Percentiles rank a stretch among this genome's conserved stretches.
Evolutionary conservation across 1,140 invertebrate species (phyloP).

Genomic region (Triops longicaudatus): DNA sequence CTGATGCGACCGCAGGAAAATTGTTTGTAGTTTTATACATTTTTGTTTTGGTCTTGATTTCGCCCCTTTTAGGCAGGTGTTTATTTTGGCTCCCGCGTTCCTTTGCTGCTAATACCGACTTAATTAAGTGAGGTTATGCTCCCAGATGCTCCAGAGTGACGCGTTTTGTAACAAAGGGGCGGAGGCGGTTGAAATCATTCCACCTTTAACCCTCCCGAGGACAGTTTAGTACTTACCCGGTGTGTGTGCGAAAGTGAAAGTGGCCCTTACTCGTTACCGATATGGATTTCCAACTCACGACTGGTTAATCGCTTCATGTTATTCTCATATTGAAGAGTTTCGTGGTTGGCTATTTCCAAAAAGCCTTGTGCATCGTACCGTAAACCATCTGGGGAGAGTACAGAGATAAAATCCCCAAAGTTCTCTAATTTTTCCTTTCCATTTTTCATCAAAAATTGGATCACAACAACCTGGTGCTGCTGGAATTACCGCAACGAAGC

Average conservation of each 20-base stretch:
- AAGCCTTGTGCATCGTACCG: background rate
- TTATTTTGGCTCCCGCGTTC: background rate
- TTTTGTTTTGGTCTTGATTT: background rate
- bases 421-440: too few relatives aligned
- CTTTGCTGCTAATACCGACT: background rate
- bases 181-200: background rate
- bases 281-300: background rate
- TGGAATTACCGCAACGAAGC: background rate
- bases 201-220: constrained; percentile 13
- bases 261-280: background rate
- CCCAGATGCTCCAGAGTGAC: constrained; percentile 5
- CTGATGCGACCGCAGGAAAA: background rate
- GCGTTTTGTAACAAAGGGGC: constrained; percentile 6
- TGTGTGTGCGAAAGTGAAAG: constrained; percentile 6
- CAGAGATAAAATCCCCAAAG: too few relatives aligned
- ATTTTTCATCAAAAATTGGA: background rate
- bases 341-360: background rate
- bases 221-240: background rate
- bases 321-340: background rate
- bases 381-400: background rate
- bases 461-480: constrained; percentile 5
- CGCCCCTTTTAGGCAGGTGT: background rate
- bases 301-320: background rate
- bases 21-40: background rate
- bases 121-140: background rate